Base-by-base conservation (phyloP, 2,797 vertebrate genomes). In the Sebastes minor region DNA sequence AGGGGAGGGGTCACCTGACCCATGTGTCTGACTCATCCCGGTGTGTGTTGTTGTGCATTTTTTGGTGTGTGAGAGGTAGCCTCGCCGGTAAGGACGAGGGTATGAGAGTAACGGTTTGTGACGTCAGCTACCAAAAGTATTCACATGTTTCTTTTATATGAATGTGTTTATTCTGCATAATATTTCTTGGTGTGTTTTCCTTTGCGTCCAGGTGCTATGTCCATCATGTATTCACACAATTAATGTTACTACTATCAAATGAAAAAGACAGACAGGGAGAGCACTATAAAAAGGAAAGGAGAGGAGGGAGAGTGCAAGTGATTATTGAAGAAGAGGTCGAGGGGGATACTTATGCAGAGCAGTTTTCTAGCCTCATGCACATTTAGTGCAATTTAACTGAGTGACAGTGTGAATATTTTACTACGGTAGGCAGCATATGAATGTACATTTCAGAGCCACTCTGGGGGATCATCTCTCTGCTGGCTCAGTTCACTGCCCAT, bases 381-480 rank as follows among this genome's bases (percentile, higher is more conserved):
- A 53, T 86, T 90, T 53, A 55, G 81, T 80, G 82, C 73, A 52
- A 81, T 91, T 90, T 81, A 79, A 86, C 81, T 74, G 73, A 89
- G 84, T 85, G 86, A 87, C 83, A 77, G 28, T 85, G 78, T 84
- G 87, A 75, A 89, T 91, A 91, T 91, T 92, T 93, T 87, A 90
- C 81, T 76, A 83, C 55, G 70, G 83, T 81, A 87, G 89, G 91
- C 86, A 91, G 90, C 93, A 88, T 90, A 91, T 93, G 90, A 94
- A 93, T 92, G 90, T 94, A 91, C 60, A 80, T 92, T 92, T 65
- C 80, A 56, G 42, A 92, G 82, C 74, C 89, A 91, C 86, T 94
- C 90, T 76, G 59, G 61, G 67, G 75, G 72, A 71, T 81, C 78
- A 81, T 89, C 75, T 82, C 78, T 84, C 74, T 81, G 70, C 65